Percentiles rank a stretch among this genome's conserved stretches.
Evolutionary conservation across 2,797 vertebrate genomes (phyloP).

Genomic region (Darevskia mixta): DNA sequence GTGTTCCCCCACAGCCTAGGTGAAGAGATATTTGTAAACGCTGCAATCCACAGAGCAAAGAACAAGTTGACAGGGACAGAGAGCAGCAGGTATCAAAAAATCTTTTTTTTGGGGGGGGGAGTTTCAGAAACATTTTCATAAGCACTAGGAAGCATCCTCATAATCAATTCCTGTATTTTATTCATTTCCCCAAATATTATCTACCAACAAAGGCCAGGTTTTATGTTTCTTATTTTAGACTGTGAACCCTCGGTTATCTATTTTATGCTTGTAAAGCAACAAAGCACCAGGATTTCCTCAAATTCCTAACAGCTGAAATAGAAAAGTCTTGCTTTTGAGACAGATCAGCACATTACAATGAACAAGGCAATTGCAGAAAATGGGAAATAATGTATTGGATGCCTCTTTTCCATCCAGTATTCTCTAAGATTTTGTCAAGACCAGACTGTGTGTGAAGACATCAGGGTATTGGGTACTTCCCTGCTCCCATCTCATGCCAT

Average conservation of each 20-base stretch:
- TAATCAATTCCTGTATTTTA: not conserved
- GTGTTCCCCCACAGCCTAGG: constrained; percentile 14
- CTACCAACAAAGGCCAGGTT: not conserved
- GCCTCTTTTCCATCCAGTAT: not conserved
- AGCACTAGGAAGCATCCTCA: not conserved
- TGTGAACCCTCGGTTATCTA: not conserved
- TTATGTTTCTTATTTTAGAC: not conserved
- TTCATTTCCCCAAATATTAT: not conserved
- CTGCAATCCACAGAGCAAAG: constrained; percentile 9
- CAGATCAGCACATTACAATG: not conserved
- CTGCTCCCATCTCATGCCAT: not conserved
- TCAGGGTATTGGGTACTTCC: not conserved
- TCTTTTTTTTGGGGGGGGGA: not conserved
- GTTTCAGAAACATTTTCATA: not conserved
- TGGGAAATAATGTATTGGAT: not conserved
- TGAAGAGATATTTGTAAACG: constrained; percentile 28
- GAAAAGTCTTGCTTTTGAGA: not conserved
- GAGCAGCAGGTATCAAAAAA: not conserved
- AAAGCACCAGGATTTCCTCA: not conserved
- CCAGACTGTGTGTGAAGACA: not conserved
- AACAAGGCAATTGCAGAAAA: not conserved
- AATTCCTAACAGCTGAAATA: not conserved
- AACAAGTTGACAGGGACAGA: not conserved
- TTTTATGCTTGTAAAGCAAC: not conserved
- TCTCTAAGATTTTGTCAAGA: not conserved